Evolutionary conservation across 2,113 vertebrate genomes (phyloP).

Genomic region (Furnarius figulus): DNA sequence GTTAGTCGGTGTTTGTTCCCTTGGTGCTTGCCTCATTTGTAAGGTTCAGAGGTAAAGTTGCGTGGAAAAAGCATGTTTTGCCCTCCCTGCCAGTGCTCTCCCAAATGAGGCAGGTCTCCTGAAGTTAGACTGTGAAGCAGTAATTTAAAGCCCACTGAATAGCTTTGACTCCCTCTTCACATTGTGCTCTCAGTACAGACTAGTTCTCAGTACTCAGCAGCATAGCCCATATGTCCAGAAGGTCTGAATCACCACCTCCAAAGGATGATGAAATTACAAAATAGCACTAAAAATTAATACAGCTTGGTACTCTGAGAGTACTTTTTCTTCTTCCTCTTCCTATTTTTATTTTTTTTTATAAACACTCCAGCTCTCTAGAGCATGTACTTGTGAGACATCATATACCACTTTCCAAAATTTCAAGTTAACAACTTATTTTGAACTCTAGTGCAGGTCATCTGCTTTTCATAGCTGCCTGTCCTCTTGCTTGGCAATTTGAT

Average conservation of each 20-base stretch:
- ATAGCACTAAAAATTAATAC: not conserved
- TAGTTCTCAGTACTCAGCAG: not conserved
- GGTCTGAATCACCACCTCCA: not conserved
- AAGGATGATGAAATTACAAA: not conserved
- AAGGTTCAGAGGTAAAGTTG: not conserved
- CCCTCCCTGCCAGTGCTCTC: not conserved
- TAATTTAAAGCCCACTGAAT: not conserved
- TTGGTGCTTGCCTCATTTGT: conserved; percentile 12
- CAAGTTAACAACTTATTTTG: not conserved
- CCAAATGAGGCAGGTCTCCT: not conserved
- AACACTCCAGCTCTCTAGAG: not conserved
- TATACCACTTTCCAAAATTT: not conserved
- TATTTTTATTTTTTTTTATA: not conserved
- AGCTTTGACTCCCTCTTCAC: not conserved
- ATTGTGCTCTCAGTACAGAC: not conserved
- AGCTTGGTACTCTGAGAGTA: not conserved
- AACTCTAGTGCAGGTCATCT: not conserved
- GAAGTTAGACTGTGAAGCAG: not conserved
- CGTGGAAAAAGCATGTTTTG: not conserved
- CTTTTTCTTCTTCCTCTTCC: not conserved
- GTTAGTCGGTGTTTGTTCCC: not conserved
- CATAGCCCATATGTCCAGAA: not conserved
- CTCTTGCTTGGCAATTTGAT: not conserved
- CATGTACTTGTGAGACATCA: not conserved
- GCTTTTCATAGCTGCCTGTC: not conserved